phyloP scores from a whole-genome alignment of 2,113 vertebrate genomes.

The Oreocharis arfaki region DNA sequence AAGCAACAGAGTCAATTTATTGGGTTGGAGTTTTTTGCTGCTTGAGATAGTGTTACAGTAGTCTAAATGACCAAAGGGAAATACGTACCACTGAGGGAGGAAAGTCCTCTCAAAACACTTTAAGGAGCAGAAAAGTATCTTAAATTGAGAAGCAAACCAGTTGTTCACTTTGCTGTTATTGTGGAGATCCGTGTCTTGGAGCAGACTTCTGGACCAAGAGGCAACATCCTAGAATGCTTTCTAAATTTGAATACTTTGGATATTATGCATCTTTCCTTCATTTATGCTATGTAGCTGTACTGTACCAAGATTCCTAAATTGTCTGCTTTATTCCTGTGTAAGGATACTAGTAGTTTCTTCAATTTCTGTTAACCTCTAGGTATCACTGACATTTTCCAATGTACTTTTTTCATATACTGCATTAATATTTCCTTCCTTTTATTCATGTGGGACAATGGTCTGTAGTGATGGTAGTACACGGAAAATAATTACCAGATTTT shows the following conservation, averaged over 20 bases:
- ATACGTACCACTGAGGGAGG: neutral
- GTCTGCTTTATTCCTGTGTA: neutral
- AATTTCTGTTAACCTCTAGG: neutral
- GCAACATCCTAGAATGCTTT: neutral
- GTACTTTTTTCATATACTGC: neutral
- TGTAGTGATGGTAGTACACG: neutral
- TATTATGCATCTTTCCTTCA: neutral
- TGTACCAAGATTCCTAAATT: neutral
- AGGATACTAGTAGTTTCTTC: neutral
- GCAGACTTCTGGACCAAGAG: neutral
- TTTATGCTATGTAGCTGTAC: neutral
- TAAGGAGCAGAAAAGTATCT: neutral
- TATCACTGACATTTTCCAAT: neutral
- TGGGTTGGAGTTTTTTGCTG: neutral
- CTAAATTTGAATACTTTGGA: neutral
- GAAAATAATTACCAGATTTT: slow-evolving; percentile 2
- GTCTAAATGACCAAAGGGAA: neutral
- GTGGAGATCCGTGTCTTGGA: neutral
- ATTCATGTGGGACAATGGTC: neutral
- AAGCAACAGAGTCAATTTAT: neutral
- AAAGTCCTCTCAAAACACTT: neutral
- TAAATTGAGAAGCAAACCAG: neutral
- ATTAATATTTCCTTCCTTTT: neutral
- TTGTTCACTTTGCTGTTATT: neutral
- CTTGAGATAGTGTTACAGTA: neutral